These are phyloP conservation scores for Ochropacha duplaris DNA, from an alignment of 2,888 invertebrate genomes.

Conservation along the genomic window DNA sequence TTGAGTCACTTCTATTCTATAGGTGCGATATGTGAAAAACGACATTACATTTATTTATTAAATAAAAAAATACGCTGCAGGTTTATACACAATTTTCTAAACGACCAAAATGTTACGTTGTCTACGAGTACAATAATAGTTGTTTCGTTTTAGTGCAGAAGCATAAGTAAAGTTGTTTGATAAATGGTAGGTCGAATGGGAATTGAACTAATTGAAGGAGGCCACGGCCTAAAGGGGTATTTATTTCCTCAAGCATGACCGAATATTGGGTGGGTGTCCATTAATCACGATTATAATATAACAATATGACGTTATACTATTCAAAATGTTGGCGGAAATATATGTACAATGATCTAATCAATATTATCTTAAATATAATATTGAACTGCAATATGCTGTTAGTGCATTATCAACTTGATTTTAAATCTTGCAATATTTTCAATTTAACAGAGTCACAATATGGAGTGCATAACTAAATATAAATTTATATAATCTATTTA, in stretches of 20 bases:
- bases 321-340: conserved; percentile 22
- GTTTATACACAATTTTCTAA: neutral
- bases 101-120: neutral
- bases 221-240: conserved; percentile 19
- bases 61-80: neutral
- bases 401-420: too few relatives aligned
- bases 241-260: conserved; percentile 21
- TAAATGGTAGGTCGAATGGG: conserved; percentile 10
- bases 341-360: conserved; percentile 35
- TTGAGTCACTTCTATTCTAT: too few relatives aligned
- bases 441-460: too few relatives aligned
- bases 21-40: too few relatives aligned
- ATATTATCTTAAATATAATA: neutral
- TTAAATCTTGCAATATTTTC: too few relatives aligned
- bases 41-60: too few relatives aligned
- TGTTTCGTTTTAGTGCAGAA: neutral
- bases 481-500: too few relatives aligned
- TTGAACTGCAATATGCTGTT: neutral
- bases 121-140: too few relatives aligned
- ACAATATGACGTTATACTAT: conserved; percentile 23
- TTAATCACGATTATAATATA: conserved; percentile 31
- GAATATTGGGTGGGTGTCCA: conserved; percentile 25
- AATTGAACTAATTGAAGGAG: conserved; percentile 26
- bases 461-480: too few relatives aligned
- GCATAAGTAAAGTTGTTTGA: neutral